A percentile compares a stretch with the other conserved stretches of the same genome.
Conservation (phyloP, 2,888 invertebrate genomes). For the Drosophila austrosaltans region DNA sequence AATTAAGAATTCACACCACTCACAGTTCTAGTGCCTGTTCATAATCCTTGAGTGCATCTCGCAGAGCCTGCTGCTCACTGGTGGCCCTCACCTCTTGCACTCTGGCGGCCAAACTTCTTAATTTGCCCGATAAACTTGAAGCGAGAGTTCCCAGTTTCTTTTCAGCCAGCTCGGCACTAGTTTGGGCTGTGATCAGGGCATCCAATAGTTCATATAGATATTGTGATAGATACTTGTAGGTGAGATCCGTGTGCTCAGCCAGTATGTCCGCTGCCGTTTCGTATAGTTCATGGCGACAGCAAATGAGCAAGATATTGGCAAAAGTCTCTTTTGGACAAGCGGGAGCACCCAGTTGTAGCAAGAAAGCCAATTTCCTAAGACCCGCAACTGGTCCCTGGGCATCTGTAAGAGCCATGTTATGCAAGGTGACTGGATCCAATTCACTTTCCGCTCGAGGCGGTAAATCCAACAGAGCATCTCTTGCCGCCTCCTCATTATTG, state of each 20-base stretch:
- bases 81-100: slow-evolving; percentile 96
- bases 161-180: slow-evolving; percentile 97
- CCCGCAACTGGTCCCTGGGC: slow-evolving; percentile 96
- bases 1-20: slow-evolving; percentile 40
- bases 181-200: slow-evolving; percentile 98
- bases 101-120: slow-evolving; percentile 96
- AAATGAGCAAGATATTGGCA: slow-evolving; percentile 95
- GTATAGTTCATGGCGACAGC: slow-evolving; percentile 98
- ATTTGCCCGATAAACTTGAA: slow-evolving; percentile 93
- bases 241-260: slow-evolving; percentile 98
- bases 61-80: slow-evolving; percentile 94
- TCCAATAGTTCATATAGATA: slow-evolving; percentile 98
- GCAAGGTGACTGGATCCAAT: slow-evolving; percentile 97
- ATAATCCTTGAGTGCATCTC: slow-evolving; percentile 95
- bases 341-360: slow-evolving; percentile 94
- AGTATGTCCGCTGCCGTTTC: slow-evolving; percentile 98
- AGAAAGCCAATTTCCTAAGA: slow-evolving; percentile 92
- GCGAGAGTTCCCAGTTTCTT: slow-evolving; percentile 97
- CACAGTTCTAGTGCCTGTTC: slow-evolving; percentile 91
- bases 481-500: slow-evolving; percentile 90
- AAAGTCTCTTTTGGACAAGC: slow-evolving; percentile 98
- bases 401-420: slow-evolving; percentile 96
- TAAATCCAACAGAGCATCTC: slow-evolving; percentile 94
- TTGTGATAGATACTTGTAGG: slow-evolving; percentile 96
- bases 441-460: slow-evolving; percentile 98